Base-by-base conservation (phyloP, 2,888 invertebrate genomes). In the Tanypteryx hageni region DNA sequence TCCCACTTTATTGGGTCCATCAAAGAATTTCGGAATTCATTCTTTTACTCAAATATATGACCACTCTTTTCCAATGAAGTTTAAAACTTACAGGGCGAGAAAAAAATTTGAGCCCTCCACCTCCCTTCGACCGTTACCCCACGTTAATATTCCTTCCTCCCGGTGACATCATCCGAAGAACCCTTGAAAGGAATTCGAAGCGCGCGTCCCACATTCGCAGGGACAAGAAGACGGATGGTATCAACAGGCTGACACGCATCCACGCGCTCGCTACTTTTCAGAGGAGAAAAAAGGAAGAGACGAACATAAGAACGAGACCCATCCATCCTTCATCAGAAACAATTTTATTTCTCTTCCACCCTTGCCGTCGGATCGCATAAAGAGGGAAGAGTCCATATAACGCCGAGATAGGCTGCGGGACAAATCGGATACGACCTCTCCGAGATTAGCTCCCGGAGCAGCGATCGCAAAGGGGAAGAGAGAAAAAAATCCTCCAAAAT, bases 291-390 rank as follows among this genome's bases (percentile, higher is more conserved):
- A n/a, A n/a, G 9, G 7, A 7, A 68, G n/a, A 27, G n/a, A 11
- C 27, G 84, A 18, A 5, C 16, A 56, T 56, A 14, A 7, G 16
- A n/a, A 31, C 31, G 31, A 16, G 31, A 9, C 22, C 31, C 16
- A 44, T 44, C 86, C 61, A 22, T 27, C 11, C 61, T 18, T 31
- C 61, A 86, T 86, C 86, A 61, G 18, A 86, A 86, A 86, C 86
- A 14, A 86, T 86, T 86, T 31, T 44, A 11, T 83, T 27, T 57
- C 83, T 18, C 82, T 14, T 61, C 31, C 86, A 61, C 61, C 4
- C 86, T 31, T 0, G 22, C 58, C 13, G 11, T 58, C 85, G 13
- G 18, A 58, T 64, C 14, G n/a, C 64, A 14, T 18, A 18, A n/a
- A n/a, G 9, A 8, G 10, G 11, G 22, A 10, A 76, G 76, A 76